These are phyloP conservation scores for Heteromyza rotundicornis DNA, from an alignment of 2,888 invertebrate species.

Conservation along the genomic window DNA sequence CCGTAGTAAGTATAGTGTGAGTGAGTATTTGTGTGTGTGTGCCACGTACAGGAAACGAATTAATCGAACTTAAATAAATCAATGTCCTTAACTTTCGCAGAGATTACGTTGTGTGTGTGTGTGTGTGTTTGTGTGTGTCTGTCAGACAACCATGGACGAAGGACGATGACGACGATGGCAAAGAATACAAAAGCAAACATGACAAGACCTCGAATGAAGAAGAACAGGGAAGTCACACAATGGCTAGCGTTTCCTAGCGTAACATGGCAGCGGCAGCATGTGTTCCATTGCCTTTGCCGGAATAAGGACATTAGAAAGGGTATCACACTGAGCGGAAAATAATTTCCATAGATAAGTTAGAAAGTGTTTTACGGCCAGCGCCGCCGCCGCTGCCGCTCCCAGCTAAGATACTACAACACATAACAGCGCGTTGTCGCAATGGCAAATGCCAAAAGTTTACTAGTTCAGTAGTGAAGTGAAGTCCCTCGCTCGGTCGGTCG, in stretches of 20 bases:
- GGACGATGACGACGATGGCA: slow-evolving; percentile 14
- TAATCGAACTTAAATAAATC: slow-evolving; percentile 63
- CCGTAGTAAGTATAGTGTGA: neutral
- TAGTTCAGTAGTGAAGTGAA: slow-evolving; percentile 20
- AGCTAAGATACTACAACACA: neutral
- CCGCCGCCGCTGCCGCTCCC: neutral
- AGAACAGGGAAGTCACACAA: too few relatives aligned
- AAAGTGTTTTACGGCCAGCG: neutral
- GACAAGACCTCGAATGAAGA: too few relatives aligned
- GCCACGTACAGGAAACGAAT: slow-evolving; percentile 52
- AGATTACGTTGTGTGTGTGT: slow-evolving; percentile 53
- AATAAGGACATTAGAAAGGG: slow-evolving; percentile 12
- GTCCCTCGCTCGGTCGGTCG: neutral
- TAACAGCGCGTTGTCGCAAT: neutral
- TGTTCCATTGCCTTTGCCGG: neutral
- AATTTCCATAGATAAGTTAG: slow-evolving; percentile 38
- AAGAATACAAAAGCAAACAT: slow-evolving; percentile 30
- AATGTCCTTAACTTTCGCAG: slow-evolving; percentile 56
- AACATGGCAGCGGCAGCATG: slow-evolving; percentile 29
- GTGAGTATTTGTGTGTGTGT: slow-evolving; percentile 26
- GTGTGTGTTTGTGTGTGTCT: too few relatives aligned
- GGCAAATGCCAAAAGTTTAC: slow-evolving; percentile 24
- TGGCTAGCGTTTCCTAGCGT: too few relatives aligned
- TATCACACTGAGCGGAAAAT: slow-evolving; percentile 36
- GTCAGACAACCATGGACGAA: neutral